phyloP scores from a whole-genome alignment of 2,113 vertebrate genomes.

The Chaenogobius annularis region DNA sequence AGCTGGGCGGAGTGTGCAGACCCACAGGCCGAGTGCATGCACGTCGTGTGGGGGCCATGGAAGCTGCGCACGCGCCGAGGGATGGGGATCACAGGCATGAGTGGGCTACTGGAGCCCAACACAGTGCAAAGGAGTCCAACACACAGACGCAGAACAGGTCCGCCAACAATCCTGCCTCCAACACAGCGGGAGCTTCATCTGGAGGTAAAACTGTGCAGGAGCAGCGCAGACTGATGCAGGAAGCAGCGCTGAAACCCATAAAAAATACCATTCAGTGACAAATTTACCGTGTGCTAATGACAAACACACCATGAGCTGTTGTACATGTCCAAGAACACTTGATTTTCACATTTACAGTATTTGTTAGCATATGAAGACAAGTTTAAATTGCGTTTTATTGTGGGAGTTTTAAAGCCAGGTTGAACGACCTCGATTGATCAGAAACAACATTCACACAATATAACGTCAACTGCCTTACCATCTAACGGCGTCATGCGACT shows the following conservation, averaged over 20 bases:
- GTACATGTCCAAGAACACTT: not conserved
- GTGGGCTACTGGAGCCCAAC: conserved; percentile 72
- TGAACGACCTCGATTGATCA: not conserved
- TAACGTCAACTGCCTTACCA: conserved; percentile 25
- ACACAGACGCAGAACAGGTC: conserved; percentile 46
- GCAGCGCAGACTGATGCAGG: conserved; percentile 3
- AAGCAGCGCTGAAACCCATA: not conserved
- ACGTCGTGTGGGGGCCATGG: conserved; percentile 95
- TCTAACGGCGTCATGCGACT: not conserved
- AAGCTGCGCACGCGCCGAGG: conserved; percentile 95
- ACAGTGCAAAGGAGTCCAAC: conserved; percentile 51
- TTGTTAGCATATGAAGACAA: not conserved
- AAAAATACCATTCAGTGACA: not conserved
- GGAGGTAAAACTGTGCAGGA: conserved; percentile 20
- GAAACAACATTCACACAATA: conserved; percentile 28
- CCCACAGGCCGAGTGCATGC: conserved; percentile 95
- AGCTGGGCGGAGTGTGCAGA: conserved; percentile 84
- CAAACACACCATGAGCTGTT: too few relatives aligned
- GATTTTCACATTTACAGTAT: not conserved
- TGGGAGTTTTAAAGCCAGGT: too few relatives aligned
- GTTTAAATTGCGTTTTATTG: too few relatives aligned
- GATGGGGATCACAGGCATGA: conserved; percentile 98
- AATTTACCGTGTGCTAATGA: not conserved
- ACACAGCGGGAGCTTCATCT: conserved; percentile 44
- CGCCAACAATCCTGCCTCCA: conserved; percentile 26